Evolutionary conservation across 92 coral and sea anemone species (phyloP), one percentile per base, ranked within the genome.

Genomic region (Palythoa caribaeorum): DNA sequence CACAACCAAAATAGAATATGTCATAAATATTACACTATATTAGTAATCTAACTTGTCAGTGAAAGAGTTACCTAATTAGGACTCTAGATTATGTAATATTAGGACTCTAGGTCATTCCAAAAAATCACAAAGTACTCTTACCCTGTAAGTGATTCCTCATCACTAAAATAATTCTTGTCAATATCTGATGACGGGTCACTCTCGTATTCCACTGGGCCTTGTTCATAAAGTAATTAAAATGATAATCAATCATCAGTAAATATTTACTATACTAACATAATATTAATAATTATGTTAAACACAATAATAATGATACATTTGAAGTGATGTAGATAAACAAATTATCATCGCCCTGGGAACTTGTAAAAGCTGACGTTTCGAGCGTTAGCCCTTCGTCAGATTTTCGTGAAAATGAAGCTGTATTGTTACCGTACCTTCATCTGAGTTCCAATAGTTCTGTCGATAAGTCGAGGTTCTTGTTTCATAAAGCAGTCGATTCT

Each of bases 111-210:
- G 28, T 28, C 28, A 28, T 0, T 28, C 28, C 28, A 28, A 0
- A 13, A 13, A 14, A 10, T 47, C 47, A 14, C 12, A 38, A 19
- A 2, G 38, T 14, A 15, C 5, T 69, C 89, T 73, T 73, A 96
- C 98, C 98, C 98, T 37, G 98, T 94, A 38, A 97, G 87, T 8
- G 99, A 97, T 50, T 91, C 99, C 51, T 94, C 97, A 81, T 97
- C 99, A 88, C 99, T 97, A 80, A 94, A 90, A 71, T 94, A 94
- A 83, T 97, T 96, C 90, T 94, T 95, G 88, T 96, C 99, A 66
- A 93, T 79, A 84, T 97, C 99, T 86, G 99, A 97, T 76, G 96
- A 92, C 28, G 97, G 99, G 54, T 97, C 98, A 88, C 99, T 97
- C 81, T 96, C 99, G 77, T 94, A 92, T 79, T 95, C 98, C 69